These are phyloP conservation scores for Meganola albula DNA, from an alignment of 2,888 invertebrate species.

Conservation along the genomic window DNA sequence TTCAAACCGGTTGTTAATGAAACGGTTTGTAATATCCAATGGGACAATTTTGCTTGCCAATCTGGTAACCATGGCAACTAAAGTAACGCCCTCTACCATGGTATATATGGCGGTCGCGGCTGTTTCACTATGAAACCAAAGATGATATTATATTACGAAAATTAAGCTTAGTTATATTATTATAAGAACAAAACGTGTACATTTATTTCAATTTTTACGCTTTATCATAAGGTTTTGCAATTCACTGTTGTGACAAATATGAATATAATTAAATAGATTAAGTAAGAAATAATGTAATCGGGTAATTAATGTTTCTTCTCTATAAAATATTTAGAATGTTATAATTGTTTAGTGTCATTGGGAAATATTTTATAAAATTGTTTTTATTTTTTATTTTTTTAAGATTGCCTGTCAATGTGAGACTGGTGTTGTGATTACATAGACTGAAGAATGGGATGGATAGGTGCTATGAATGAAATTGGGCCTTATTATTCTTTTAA, in stretches of 20 bases:
- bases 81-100: no score
- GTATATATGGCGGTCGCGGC: conserved; percentile 41
- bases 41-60: no score
- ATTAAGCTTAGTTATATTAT: conserved; percentile 40
- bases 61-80: no score
- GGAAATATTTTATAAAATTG: conserved; percentile 27
- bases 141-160: conserved; percentile 60
- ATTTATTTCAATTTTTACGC: conserved; percentile 26
- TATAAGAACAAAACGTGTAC: conserved; percentile 33
- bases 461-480: conserved; percentile 36
- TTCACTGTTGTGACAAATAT: conserved; percentile 36
- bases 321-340: conserved; percentile 26
- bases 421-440: conserved; percentile 35
- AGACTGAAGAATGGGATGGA: conserved; percentile 39
- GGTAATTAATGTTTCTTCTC: conserved; percentile 21
- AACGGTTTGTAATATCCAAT: no score
- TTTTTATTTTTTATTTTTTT: conserved; percentile 25
- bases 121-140: conserved; percentile 58
- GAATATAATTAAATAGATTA: conserved; percentile 21
- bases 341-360: conserved; percentile 31
- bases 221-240: conserved; percentile 26
- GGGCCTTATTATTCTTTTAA: conserved; percentile 35
- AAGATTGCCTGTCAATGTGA: conserved; percentile 17
- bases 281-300: conserved; percentile 25
- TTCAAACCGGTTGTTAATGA: no score